Evolutionary conservation across 2,888 invertebrate genomes (phyloP).

Genomic region (Dryadula phaetusa): DNA sequence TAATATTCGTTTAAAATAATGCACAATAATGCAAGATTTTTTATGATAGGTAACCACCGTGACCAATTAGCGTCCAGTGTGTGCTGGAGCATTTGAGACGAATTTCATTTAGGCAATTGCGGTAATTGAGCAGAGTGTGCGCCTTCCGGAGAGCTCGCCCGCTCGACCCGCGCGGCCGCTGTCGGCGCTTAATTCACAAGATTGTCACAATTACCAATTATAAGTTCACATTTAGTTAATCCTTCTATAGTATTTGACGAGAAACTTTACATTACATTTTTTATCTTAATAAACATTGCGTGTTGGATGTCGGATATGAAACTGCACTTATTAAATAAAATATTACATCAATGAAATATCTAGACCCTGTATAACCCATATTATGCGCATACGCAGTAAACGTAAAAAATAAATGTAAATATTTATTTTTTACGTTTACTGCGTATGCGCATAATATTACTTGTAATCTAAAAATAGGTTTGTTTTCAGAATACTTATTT

Average conservation of each 20-base stretch:
- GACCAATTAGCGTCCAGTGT: constrained; percentile 75
- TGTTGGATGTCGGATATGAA: neutral
- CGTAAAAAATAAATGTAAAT: neutral
- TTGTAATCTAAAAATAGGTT: neutral
- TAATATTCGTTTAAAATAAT: constrained; percentile 38
- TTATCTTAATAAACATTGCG: neutral
- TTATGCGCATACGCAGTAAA: too few species aligned
- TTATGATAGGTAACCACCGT: constrained; percentile 78
- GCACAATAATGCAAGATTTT: constrained; percentile 40
- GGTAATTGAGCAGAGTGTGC: constrained; percentile 75
- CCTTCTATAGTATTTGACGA: constrained; percentile 12
- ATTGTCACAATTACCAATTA: constrained; percentile 51
- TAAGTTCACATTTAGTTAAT: constrained; percentile 32
- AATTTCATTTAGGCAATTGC: constrained; percentile 83
- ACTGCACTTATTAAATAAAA: too few species aligned
- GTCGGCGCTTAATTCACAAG: constrained; percentile 25
- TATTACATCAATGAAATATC: neutral
- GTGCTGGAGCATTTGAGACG: constrained; percentile 66
- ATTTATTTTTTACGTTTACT: constrained; percentile 2
- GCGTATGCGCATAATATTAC: too few species aligned
- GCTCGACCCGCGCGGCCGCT: constrained; percentile 58
- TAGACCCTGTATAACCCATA: neutral
- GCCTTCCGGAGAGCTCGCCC: constrained; percentile 72
- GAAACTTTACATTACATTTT: neutral
- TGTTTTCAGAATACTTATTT: neutral